Evolutionary conservation across 2,888 invertebrate species (phyloP).

Genomic region (Conomelus anceps): DNA sequence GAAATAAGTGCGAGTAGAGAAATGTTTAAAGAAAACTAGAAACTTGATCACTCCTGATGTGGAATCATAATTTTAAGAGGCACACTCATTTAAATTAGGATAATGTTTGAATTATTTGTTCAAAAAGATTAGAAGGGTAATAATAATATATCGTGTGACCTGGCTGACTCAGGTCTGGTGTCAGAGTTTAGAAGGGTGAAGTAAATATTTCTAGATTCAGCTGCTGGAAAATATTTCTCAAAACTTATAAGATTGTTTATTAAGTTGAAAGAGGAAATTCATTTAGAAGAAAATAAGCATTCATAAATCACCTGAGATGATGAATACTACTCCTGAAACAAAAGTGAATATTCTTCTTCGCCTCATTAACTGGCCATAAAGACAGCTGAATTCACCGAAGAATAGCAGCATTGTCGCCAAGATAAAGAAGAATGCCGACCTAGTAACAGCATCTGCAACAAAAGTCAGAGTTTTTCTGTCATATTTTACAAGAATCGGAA

Average conservation of each 20-base stretch:
- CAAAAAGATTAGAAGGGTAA: no score
- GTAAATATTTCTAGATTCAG: no score
- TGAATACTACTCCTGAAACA: constrained; percentile 78
- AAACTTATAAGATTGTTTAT: neutral
- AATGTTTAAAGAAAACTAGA: no score
- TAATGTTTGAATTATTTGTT: no score
- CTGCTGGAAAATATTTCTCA: neutral
- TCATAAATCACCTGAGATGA: constrained; percentile 68
- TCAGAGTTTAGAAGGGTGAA: no score
- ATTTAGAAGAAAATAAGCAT: neutral
- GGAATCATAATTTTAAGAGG: no score
- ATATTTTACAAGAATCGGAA: neutral
- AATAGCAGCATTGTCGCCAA: constrained; percentile 68
- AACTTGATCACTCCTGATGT: no score
- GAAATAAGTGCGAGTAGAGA: no score
- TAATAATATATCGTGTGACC: no score
- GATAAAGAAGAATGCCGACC: constrained; percentile 75
- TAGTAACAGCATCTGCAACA: constrained; percentile 75
- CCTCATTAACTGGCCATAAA: constrained; percentile 70
- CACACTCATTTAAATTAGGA: no score
- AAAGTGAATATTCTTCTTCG: constrained; percentile 72
- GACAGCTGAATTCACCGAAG: constrained; percentile 71
- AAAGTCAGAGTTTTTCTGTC: neutral
- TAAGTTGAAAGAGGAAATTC: neutral
- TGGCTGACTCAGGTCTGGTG: no score